Evolutionary conservation across 1,140 invertebrate species (phyloP).

Genomic region (Brachionus calyciflorus): DNA sequence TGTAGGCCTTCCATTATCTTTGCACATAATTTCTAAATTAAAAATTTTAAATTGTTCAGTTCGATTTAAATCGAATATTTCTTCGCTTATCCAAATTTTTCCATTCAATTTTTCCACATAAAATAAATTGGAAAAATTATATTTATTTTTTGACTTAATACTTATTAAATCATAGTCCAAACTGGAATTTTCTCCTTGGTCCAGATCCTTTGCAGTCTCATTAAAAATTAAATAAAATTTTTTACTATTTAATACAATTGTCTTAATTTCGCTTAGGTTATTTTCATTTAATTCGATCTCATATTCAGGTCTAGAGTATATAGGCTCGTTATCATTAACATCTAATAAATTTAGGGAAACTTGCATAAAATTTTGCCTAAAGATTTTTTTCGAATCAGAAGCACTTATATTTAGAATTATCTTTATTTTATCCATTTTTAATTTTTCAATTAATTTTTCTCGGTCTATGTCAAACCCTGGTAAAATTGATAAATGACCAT

Average conservation of each 20-base stretch:
- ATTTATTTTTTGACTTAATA: neutral
- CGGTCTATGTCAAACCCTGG: neutral
- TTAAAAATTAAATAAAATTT: conserved; percentile 23
- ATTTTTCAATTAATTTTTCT: neutral
- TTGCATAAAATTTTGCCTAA: neutral
- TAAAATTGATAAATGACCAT: neutral
- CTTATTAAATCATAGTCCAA: neutral
- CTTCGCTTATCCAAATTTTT: neutral
- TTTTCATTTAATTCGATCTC: neutral
- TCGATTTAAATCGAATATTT: neutral
- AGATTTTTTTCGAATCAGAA: conserved; percentile 16
- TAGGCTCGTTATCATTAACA: neutral
- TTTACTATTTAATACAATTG: neutral
- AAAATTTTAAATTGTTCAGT: neutral
- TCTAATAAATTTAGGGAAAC: neutral
- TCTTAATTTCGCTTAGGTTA: neutral
- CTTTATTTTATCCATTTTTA: neutral
- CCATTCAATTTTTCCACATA: conserved; percentile 21
- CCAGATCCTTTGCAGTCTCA: neutral
- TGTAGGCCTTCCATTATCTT: neutral
- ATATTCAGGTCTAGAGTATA: neutral
- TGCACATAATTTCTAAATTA: neutral
- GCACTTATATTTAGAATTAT: neutral
- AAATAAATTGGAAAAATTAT: neutral
- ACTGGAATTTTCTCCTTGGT: neutral